These are phyloP conservation scores for Pygoscelis adeliae DNA, from an alignment of 2,113 vertebrate genomes.

Conservation along the genomic window DNA sequence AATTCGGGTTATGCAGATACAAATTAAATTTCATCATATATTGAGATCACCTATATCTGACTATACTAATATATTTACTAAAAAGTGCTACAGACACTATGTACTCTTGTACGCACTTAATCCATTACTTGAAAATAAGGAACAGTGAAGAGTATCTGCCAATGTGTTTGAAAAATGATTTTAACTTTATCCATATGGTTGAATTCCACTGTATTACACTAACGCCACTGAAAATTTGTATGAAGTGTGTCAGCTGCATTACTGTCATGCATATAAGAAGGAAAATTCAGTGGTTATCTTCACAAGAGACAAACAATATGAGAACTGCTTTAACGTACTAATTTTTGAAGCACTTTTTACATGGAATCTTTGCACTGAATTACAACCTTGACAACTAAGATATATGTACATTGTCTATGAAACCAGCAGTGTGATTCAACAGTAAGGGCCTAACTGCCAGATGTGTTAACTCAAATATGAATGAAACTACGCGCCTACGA, in stretches of 20 bases:
- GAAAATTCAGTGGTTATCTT: neutral
- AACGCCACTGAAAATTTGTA: neutral
- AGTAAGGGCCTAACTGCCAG: neutral
- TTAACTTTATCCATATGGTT: neutral
- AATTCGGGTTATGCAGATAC: neutral
- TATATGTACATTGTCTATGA: neutral
- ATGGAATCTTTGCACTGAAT: neutral
- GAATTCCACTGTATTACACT: neutral
- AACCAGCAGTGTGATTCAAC: neutral
- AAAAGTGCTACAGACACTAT: neutral
- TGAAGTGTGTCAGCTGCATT: neutral
- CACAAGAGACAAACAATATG: neutral
- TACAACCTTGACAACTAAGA: neutral
- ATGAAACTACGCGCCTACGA: neutral
- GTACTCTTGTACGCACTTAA: neutral
- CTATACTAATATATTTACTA: neutral
- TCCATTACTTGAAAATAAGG: neutral
- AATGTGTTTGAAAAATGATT: neutral
- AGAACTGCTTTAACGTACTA: neutral
- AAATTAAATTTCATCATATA: neutral
- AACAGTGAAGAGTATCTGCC: neutral
- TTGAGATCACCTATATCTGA: neutral
- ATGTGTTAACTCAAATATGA: neutral
- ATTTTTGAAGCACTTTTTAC: neutral
- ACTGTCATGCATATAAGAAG: neutral